phyloP scores from a whole-genome alignment of 1,140 invertebrate species.

The Drosophila ironensis region DNA sequence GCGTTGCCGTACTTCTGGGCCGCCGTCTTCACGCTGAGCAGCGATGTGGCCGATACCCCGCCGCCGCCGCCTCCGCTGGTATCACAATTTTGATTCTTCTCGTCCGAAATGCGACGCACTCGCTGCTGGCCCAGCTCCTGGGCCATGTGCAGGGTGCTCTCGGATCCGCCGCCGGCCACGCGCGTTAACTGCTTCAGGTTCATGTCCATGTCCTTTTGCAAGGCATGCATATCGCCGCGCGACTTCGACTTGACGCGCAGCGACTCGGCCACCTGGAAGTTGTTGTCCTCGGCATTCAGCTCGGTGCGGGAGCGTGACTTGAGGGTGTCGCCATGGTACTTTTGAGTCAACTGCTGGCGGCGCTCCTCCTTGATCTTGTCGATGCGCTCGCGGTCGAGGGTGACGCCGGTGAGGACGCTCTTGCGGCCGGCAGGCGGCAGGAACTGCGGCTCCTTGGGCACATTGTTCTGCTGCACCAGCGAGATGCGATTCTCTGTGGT shows the following conservation, averaged over 20 bases:
- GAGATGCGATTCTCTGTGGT: constrained; percentile 85
- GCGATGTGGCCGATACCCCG: constrained; percentile 13
- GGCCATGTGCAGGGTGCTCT: constrained; percentile 51
- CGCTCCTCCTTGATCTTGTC: constrained; percentile 96
- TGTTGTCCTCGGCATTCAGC: constrained; percentile 69
- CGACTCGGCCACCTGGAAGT: constrained; percentile 66
- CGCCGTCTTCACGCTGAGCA: constrained; percentile 53
- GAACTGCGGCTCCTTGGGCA: constrained; percentile 47
- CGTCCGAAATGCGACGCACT: constrained; percentile 78
- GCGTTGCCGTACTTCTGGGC: constrained; percentile 56
- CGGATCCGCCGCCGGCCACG: constrained; percentile 58
- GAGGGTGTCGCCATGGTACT: constrained; percentile 92
- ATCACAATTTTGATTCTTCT: constrained; percentile 82
- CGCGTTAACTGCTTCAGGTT: constrained; percentile 71
- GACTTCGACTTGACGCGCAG: constrained; percentile 81
- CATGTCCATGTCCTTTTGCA: constrained; percentile 79
- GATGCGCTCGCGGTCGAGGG: constrained; percentile 89
- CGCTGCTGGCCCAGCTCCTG: constrained; percentile 50
- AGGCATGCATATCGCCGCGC: constrained; percentile 69
- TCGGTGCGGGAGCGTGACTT: constrained; percentile 80
- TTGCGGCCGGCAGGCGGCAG: constrained; percentile 49
- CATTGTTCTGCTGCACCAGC: constrained; percentile 84
- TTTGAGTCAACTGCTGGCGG: constrained; percentile 92
- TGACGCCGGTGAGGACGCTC: constrained; percentile 81
- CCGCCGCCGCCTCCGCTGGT: constrained; percentile 32